Evolutionary conservation across 2,113 vertebrate genomes (phyloP).

Genomic region (Athene cunicularia): DNA sequence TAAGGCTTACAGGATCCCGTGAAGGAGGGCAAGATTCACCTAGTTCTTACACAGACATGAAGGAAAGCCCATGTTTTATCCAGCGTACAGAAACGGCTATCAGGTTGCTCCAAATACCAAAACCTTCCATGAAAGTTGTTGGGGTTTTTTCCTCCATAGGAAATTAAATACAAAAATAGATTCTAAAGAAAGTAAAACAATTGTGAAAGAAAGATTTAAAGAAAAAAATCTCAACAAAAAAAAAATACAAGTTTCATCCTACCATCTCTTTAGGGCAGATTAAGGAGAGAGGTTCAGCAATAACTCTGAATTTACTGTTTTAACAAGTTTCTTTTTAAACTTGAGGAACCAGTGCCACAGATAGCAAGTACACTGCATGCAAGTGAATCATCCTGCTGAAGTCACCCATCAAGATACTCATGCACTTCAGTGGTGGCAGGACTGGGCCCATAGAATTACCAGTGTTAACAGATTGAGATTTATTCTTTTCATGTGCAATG

Average conservation of each 20-base stretch:
- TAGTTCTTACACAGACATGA: not conserved
- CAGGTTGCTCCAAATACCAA: slow-evolving; percentile 26
- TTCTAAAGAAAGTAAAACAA: slow-evolving; percentile 58
- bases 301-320: slow-evolving; percentile 52
- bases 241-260: slow-evolving; percentile 22
- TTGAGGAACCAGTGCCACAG: not conserved
- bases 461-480: not conserved
- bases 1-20: not conserved
- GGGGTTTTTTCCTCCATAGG: slow-evolving; percentile 18
- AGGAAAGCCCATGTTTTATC: slow-evolving; percentile 9
- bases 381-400: slow-evolving; percentile 51
- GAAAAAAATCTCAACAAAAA: slow-evolving; percentile 3
- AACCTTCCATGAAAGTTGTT: slow-evolving; percentile 58
- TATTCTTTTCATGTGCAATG: not conserved
- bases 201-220: slow-evolving; percentile 17
- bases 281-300: slow-evolving; percentile 60
- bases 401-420: slow-evolving; percentile 37
- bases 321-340: not conserved
- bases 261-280: not conserved
- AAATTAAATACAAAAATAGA: slow-evolving; percentile 67
- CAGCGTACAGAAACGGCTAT: not conserved
- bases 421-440: slow-evolving; percentile 39
- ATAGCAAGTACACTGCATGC: slow-evolving; percentile 30
- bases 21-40: slow-evolving; percentile 9
- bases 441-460: slow-evolving; percentile 18